Conservation (phyloP, 2,113 vertebrate species). For the Lasiurus cinereus region DNA sequence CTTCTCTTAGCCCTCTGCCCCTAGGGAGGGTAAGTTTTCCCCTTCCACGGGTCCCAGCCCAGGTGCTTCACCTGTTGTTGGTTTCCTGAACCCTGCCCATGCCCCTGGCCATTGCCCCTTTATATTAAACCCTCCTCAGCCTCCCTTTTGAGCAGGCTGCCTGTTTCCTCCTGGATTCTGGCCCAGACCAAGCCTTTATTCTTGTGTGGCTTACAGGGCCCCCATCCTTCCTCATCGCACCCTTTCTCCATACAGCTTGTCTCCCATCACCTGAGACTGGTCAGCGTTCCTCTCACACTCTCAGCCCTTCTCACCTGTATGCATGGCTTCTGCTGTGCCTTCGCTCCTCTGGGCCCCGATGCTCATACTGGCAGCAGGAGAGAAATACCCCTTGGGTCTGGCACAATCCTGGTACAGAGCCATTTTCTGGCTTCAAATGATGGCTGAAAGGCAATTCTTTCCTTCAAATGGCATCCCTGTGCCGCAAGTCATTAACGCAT, state of each 20-base stretch:
- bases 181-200: background rate
- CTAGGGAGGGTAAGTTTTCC: background rate
- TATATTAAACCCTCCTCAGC: background rate
- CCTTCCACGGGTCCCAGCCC: background rate
- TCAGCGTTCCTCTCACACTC: rapidly evolving
- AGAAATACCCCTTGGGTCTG: background rate
- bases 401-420: background rate
- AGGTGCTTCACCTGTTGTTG: background rate
- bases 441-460: background rate
- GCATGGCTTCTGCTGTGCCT: background rate
- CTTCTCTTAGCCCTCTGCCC: background rate
- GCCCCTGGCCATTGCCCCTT: background rate
- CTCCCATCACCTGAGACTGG: background rate
- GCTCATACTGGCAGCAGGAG: background rate
- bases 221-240: rapidly evolving
- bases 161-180: background rate
- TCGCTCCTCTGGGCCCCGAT: background rate
- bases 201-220: background rate
- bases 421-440: background rate
- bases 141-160: background rate
- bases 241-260: background rate
- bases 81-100: background rate
- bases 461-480: background rate
- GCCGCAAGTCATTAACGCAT: background rate
- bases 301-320: rapidly evolving